These are phyloP conservation scores for Cavia porcellus DNA, from an alignment of 2,113 vertebrate species.

Conservation along the genomic window DNA sequence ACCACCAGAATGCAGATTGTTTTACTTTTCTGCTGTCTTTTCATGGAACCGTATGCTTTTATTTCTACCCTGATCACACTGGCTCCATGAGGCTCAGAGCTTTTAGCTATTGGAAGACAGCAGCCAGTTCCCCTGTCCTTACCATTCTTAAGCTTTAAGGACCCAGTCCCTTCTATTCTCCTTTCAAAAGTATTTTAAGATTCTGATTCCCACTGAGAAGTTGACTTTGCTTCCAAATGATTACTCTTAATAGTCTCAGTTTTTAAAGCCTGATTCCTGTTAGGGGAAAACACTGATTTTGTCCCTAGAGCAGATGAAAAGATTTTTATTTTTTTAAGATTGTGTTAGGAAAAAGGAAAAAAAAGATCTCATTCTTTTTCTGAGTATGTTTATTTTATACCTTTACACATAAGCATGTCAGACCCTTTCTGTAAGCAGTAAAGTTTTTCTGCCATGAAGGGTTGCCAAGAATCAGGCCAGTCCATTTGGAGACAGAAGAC, in stretches of 20 bases:
- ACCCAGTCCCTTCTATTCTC: slow-evolving; percentile 21
- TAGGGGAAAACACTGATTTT: slow-evolving; percentile 31
- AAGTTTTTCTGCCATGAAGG: neutral
- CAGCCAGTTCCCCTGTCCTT: slow-evolving; percentile 27
- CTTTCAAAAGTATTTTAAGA: slow-evolving; percentile 67
- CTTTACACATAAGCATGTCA: neutral
- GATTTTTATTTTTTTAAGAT: neutral
- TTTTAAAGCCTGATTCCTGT: slow-evolving; percentile 45
- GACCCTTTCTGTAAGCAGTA: slow-evolving; percentile 20
- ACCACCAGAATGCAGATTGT: neutral
- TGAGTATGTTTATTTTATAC: slow-evolving; percentile 44
- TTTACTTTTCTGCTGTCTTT: slow-evolving; percentile 5
- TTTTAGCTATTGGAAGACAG: slow-evolving; percentile 11
- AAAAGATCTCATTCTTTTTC: slow-evolving; percentile 40
- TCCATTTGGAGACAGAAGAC: slow-evolving; percentile 54
- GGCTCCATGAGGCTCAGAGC: slow-evolving; percentile 26
- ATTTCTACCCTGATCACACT: slow-evolving; percentile 4
- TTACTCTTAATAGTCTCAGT: neutral
- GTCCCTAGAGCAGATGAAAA: slow-evolving; percentile 44
- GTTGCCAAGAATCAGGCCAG: slow-evolving; percentile 58
- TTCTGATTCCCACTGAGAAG: slow-evolving; percentile 27
- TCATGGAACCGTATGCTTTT: slow-evolving; percentile 6
- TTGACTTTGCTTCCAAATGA: slow-evolving; percentile 62
- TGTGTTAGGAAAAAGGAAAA: slow-evolving; percentile 12
- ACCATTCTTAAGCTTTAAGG: slow-evolving; percentile 17